These are phyloP conservation scores for Nemopilema nomurai DNA, from an alignment of 30 jellyfish, hydroid and myxozoan genomes.

Conservation along the genomic window DNA sequence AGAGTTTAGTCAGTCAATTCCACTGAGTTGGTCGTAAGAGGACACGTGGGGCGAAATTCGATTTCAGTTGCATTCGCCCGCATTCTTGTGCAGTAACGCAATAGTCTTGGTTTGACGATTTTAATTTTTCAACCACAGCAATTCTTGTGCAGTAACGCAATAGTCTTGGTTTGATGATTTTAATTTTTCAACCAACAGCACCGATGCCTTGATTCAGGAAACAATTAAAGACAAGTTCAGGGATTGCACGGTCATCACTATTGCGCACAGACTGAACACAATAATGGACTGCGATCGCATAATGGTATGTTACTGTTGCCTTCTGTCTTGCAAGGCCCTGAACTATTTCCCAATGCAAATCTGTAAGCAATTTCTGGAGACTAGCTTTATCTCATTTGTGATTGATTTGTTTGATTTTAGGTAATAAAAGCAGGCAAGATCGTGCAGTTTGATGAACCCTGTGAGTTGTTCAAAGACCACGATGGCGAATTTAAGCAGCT, in stretches of 20 bases:
- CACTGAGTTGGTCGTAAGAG: too few relatives aligned
- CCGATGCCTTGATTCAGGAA: conserved; percentile 75
- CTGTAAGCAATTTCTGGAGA: too few relatives aligned
- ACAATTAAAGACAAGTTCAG: conserved; percentile 72
- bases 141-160: too few relatives aligned
- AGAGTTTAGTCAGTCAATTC: not conserved
- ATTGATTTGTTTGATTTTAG: conserved; percentile 1
- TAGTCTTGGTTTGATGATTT: not conserved
- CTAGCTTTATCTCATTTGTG: not conserved
- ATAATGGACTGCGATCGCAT: conserved; percentile 83
- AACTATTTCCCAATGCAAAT: too few relatives aligned
- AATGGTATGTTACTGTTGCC: conserved; percentile 46
- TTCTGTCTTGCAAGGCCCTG: not conserved
- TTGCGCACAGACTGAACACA: conserved; percentile 81
- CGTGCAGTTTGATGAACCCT: conserved; percentile 86
- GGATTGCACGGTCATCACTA: conserved; percentile 75
- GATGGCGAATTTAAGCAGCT: conserved; percentile 73
- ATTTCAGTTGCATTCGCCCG: too few relatives aligned
- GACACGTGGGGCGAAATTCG: too few relatives aligned
- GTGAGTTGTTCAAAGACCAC: conserved; percentile 54
- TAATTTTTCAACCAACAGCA: conserved; percentile 30
- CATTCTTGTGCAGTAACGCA: too few relatives aligned
- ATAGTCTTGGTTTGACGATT: too few relatives aligned
- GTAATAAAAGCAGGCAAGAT: conserved; percentile 66
- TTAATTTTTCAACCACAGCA: too few relatives aligned